Conservation (phyloP, 2,797 vertebrate genomes). For the Taeniopygia guttata region DNA sequence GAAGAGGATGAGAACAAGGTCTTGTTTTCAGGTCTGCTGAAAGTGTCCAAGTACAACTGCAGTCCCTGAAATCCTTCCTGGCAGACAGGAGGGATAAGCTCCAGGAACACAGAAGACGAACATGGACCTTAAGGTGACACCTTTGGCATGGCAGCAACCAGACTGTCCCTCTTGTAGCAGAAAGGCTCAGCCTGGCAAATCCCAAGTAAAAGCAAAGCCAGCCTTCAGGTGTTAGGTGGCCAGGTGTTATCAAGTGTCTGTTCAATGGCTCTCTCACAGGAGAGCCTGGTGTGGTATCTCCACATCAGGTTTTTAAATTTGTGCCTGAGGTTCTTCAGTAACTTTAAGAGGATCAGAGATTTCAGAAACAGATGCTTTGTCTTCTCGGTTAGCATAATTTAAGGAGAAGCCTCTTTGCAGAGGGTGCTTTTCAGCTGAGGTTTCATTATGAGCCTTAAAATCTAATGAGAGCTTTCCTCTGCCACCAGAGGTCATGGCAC, state of each 20-base stretch:
- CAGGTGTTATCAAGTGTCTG: neutral
- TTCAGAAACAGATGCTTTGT: neutral
- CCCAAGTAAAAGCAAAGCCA: neutral
- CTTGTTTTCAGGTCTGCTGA: neutral
- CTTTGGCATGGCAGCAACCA: neutral
- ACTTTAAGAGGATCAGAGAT: neutral
- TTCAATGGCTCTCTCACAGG: neutral
- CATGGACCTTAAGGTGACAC: neutral
- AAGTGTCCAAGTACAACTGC: neutral
- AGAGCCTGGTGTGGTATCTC: neutral
- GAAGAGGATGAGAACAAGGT: neutral
- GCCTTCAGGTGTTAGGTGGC: neutral
- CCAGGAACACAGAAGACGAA: neutral
- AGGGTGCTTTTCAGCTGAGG: neutral
- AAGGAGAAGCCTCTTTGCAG: neutral
- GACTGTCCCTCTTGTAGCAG: neutral
- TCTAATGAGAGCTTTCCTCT: neutral
- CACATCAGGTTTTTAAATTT: neutral
- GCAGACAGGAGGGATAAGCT: neutral
- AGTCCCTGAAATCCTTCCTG: neutral
- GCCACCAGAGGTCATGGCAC: neutral
- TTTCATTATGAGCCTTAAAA: neutral
- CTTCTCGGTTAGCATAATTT: neutral
- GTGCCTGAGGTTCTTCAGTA: neutral
- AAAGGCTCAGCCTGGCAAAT: neutral